Conservation (phyloP, 2,888 invertebrate genomes). For the Rhamnusium bicolor region DNA sequence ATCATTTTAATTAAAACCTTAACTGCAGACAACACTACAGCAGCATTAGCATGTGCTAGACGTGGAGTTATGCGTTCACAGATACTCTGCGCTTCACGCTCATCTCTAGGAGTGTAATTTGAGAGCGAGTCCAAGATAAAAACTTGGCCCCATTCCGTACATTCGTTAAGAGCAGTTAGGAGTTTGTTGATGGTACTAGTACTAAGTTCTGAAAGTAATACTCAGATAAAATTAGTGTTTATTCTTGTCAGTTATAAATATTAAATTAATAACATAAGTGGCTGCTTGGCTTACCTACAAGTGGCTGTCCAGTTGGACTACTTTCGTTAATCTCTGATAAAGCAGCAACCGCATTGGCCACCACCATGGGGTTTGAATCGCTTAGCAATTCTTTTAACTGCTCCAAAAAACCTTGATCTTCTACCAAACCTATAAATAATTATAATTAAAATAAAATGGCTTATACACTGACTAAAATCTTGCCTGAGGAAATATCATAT, state of each 20-base stretch:
- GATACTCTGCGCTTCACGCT: slow-evolving; percentile 98
- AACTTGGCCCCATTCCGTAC: slow-evolving; percentile 99
- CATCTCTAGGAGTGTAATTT: slow-evolving; percentile 97
- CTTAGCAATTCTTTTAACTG: slow-evolving; percentile 96
- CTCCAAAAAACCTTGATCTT: slow-evolving; percentile 96
- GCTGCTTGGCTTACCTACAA: slow-evolving; percentile 86
- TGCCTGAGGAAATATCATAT: slow-evolving; percentile 91
- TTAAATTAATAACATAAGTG: neutral
- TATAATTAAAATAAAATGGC: neutral
- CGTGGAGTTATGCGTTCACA: slow-evolving; percentile 98
- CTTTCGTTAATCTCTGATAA: slow-evolving; percentile 98
- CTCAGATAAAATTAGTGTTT: neutral
- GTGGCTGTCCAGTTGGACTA: slow-evolving; percentile 93
- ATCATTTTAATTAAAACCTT: slow-evolving; percentile 98
- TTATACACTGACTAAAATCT: neutral
- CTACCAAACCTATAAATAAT: slow-evolving; percentile 69
- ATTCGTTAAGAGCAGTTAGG: slow-evolving; percentile 97
- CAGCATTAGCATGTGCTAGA: slow-evolving; percentile 98
- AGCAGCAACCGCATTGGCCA: slow-evolving; percentile 99
- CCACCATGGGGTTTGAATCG: slow-evolving; percentile 99
- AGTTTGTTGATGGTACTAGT: slow-evolving; percentile 98
- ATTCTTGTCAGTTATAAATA: neutral
- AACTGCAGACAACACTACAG: slow-evolving; percentile 98
- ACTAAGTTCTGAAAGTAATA: slow-evolving; percentile 83
- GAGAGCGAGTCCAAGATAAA: slow-evolving; percentile 98